Conservation (phyloP, 2,113 vertebrate genomes). For the Leiothrix lutea region DNA sequence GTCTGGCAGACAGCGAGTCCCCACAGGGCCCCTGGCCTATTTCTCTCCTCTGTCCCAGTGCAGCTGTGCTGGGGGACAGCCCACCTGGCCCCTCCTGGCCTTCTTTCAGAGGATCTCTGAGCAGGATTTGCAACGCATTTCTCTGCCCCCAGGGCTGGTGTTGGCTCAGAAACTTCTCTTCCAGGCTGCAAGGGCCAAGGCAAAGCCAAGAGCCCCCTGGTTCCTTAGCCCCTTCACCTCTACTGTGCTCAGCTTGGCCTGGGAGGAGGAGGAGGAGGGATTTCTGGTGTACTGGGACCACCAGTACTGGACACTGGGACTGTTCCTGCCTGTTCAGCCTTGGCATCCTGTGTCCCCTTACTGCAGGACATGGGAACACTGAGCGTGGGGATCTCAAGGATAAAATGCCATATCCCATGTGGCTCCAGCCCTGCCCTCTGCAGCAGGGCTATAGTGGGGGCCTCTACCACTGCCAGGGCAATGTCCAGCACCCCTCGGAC, state of each 20-base stretch:
- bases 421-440: fast-evolving
- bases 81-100: too few species aligned
- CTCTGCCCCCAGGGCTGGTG: background rate
- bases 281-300: background rate
- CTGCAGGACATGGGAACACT: background rate
- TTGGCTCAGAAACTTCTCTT: background rate
- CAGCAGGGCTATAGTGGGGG: fast-evolving
- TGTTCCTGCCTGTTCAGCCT: background rate
- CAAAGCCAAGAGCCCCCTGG: background rate
- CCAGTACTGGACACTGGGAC: background rate
- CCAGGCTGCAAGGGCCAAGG: background rate
- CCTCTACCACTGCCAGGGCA: background rate
- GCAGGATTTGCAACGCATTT: background rate
- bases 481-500: fast-evolving
- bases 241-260: fast-evolving
- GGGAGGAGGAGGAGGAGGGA: background rate
- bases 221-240: background rate
- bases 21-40: too few species aligned
- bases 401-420: background rate
- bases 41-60: too few species aligned
- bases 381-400: background rate
- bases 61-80: too few species aligned
- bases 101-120: too few species aligned
- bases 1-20: too few species aligned
- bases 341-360: background rate